Percentiles rank a stretch among this genome's conserved stretches.
Evolutionary conservation across 2,113 vertebrate genomes (phyloP).

Genomic region (Coptodon bakossiorum): DNA sequence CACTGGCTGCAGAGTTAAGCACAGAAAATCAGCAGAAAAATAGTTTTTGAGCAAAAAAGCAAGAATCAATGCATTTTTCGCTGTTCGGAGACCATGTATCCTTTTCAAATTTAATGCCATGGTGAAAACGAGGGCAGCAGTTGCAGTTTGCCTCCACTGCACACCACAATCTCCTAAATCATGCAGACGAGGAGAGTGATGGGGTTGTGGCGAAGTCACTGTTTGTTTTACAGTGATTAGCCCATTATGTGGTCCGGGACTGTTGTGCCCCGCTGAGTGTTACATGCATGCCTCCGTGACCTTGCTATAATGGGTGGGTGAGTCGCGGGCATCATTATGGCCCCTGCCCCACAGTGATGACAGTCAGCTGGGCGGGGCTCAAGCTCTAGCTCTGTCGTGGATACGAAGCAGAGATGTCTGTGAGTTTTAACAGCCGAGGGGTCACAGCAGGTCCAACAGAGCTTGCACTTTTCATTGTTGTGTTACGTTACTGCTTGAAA

Average conservation of each 20-base stretch:
- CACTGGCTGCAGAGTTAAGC: background rate
- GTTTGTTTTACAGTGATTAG: constrained; percentile 40
- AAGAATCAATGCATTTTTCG: background rate
- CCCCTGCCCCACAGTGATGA: background rate
- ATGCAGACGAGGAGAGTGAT: background rate
- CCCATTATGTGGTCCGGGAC: background rate
- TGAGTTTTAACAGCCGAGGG: background rate
- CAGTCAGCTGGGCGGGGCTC: background rate
- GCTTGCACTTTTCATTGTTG: background rate
- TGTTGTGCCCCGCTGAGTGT: background rate
- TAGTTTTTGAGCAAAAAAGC: background rate
- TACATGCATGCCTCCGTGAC: background rate
- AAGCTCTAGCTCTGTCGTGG: background rate
- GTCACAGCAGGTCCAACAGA: background rate
- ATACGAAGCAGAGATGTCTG: background rate
- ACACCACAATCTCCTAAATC: constrained; percentile 9
- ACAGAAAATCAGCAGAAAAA: background rate
- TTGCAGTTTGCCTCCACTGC: background rate
- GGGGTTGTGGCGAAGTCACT: background rate
- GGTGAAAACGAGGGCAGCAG: background rate
- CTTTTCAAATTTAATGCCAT: background rate
- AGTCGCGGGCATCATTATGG: background rate
- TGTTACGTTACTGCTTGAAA: background rate
- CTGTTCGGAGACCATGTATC: background rate
- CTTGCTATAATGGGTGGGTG: background rate